phyloP scores from a whole-genome alignment of 2,113 vertebrate species.

The Dolichotis patagonum region DNA sequence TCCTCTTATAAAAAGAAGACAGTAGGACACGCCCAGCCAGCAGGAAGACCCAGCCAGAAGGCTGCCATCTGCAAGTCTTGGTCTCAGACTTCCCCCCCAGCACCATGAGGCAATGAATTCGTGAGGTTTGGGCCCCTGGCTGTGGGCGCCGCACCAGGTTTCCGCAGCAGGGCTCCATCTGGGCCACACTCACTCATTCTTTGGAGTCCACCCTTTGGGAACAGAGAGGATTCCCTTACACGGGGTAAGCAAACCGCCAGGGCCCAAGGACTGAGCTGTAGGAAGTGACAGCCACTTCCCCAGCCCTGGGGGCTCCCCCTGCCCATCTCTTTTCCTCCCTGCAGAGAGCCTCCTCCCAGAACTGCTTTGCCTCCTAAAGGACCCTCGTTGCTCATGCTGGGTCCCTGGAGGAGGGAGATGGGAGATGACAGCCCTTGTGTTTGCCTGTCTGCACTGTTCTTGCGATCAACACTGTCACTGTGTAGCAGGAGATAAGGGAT shows the following conservation, averaged over 20 bases:
- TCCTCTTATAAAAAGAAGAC: neutral
- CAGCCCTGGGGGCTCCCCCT: neutral
- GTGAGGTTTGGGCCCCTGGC: neutral
- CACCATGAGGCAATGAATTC: neutral
- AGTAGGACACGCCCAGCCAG: neutral
- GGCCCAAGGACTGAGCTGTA: neutral
- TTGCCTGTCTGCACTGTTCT: neutral
- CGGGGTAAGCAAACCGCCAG: neutral
- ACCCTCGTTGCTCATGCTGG: neutral
- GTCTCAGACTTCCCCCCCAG: neutral
- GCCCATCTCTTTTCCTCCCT: neutral
- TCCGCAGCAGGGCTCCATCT: neutral
- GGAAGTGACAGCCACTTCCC: neutral
- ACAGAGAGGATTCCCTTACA: neutral
- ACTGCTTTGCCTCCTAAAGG: neutral
- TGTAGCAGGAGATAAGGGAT: neutral
- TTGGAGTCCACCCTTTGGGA: neutral
- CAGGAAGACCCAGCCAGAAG: neutral
- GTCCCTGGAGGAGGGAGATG: neutral
- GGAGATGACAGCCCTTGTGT: neutral
- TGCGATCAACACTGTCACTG: neutral
- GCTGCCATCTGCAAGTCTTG: neutral
- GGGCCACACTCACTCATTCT: neutral
- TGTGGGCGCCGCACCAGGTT: accelerated
- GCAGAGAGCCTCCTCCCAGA: neutral